phyloP scores from a whole-genome alignment of 2,113 vertebrate genomes.

The Nothobranchius furzeri region DNA sequence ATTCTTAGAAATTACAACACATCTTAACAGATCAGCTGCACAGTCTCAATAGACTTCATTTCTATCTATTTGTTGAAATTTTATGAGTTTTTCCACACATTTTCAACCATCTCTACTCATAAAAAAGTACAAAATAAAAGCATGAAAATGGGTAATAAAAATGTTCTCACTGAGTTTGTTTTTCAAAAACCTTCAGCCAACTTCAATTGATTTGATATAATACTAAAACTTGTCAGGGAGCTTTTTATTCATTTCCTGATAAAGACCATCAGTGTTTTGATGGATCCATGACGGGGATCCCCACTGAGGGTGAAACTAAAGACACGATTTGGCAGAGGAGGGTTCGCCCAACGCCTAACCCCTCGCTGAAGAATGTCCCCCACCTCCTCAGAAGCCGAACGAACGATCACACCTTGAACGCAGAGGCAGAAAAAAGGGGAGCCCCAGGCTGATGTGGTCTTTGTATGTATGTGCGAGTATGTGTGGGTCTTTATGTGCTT shows the following conservation, averaged over 20 bases:
- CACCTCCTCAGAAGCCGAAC: conserved; percentile 53
- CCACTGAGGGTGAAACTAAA: conserved; percentile 11
- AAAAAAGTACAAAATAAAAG: not conserved
- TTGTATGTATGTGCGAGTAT: conserved; percentile 17
- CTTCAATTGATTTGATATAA: too few species aligned
- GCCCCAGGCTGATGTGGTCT: conserved; percentile 60
- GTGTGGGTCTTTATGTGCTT: conserved; percentile 11
- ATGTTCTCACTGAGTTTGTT: too few species aligned
- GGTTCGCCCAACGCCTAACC: conserved; percentile 28
- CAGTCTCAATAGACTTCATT: not conserved
- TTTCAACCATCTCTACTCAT: too few species aligned
- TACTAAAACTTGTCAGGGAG: not conserved
- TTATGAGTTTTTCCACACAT: not conserved
- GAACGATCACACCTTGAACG: conserved; percentile 60
- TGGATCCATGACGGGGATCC: conserved; percentile 33
- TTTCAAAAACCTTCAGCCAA: too few species aligned
- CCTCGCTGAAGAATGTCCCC: conserved; percentile 42
- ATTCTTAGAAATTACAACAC: too few species aligned
- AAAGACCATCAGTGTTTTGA: conserved; percentile 22
- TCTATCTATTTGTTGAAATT: not conserved
- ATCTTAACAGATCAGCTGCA: not conserved
- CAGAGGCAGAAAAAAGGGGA: conserved; percentile 56
- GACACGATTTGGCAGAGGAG: conserved; percentile 20
- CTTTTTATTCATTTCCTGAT: not conserved
- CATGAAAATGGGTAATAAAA: too few species aligned